Evolutionary conservation across 2,797 vertebrate genomes (phyloP), one percentile per base, ranked within the genome.

Genomic region (Hylomyscus alleni): DNA sequence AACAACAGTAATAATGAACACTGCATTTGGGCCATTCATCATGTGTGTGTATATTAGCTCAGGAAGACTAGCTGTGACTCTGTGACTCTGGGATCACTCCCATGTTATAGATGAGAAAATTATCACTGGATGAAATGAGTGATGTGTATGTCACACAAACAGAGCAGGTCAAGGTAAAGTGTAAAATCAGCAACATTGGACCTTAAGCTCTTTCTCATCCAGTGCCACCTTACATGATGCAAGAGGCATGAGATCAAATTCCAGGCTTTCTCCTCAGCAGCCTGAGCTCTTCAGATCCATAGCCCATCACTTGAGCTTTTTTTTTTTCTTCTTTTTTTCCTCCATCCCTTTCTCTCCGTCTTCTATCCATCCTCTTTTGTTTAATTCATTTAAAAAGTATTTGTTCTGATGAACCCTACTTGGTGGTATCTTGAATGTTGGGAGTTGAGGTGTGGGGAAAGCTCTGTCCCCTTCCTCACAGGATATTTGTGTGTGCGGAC

Each of bases 401-500:
- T 72, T 65, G 6, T 9, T 19, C 24, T 26, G n/a, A 26, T 20
- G 89, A 76, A 1, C 3, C 13, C 13, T 9, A 20, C 2, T 3
- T 29, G 44, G 24, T 19, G 69, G 26, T 37, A 2, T n/a, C 17
- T 44, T 19, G 9, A 47, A 6, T 37, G 0, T 6, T 37, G 62
- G 12, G 3, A 75, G 24, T 26, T 56, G 10, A 75, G 44, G 14
- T 6, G 44, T 37, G 6, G 34, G 31, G 89, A 60, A 44, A 91
- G 15, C 26, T 0, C 34, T 13, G 0, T 29, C 6, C 6, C 6
- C 24, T 91, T 75, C 67, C 86, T 3, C 0, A n/a, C 1, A 3
- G 50, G 50, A 26, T 54, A 26, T 54, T 4, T n/a, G 11, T n/a
- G 44, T 77, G 75, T 77, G 19, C 24, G 60, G 8, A 65, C 29